These are phyloP conservation scores for Dolomedes plantarius DNA, from an alignment of 2,888 invertebrate species.

Conservation along the genomic window DNA sequence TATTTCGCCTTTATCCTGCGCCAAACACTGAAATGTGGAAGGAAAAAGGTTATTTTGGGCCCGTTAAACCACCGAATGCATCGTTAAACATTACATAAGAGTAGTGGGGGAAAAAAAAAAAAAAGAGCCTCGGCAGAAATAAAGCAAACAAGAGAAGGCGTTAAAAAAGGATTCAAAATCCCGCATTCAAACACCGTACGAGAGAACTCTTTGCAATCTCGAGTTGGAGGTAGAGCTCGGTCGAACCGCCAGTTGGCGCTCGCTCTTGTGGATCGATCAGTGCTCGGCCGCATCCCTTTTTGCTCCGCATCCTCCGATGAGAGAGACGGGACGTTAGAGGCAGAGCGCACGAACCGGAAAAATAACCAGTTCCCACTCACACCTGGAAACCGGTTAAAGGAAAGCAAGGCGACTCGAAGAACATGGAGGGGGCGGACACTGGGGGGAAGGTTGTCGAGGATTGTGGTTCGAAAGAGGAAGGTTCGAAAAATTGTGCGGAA, in stretches of 20 bases:
- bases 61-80: no score
- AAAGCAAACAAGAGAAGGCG: no score
- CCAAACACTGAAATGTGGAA: no score
- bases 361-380: neutral
- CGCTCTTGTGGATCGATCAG: slow-evolving; percentile 4
- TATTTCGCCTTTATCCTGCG: no score
- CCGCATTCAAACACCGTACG: neutral
- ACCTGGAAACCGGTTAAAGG: neutral
- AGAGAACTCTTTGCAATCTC: neutral
- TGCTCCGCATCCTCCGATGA: neutral
- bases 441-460: neutral
- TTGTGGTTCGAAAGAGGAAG: neutral
- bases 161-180: neutral
- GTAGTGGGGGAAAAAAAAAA: no score
- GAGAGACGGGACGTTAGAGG: slow-evolving; percentile 2
- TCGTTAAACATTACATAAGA: no score
- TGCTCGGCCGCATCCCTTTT: neutral
- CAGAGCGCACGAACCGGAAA: neutral
- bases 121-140: no score
- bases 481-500: slow-evolving; percentile 1
- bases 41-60: no score
- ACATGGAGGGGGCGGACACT: neutral
- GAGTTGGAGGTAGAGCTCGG: neutral
- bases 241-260: slow-evolving; percentile 11
- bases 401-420: neutral